Percentiles rank a stretch among this genome's conserved stretches.
Conservation (phyloP, 1,140 invertebrate genomes). For the Tetramorium alpestre region DNA sequence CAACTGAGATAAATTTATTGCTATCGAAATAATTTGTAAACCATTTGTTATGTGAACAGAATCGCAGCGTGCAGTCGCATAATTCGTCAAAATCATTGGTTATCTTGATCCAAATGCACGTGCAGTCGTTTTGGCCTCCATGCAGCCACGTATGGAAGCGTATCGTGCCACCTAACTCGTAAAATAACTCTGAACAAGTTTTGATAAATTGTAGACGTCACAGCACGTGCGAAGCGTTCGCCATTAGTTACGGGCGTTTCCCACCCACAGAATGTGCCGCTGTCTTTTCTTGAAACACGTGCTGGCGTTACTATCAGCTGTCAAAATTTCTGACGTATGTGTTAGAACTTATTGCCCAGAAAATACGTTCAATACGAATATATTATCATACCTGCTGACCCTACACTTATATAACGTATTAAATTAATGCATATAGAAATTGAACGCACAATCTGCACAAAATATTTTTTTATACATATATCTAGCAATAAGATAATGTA, state of each 20-base stretch:
- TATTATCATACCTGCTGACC: neutral
- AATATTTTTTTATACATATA: neutral
- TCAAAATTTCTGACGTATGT: constrained; percentile 74
- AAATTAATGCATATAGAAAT: neutral
- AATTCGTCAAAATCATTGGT: constrained; percentile 60
- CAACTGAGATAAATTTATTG: constrained; percentile 18
- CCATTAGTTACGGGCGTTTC: constrained; percentile 71
- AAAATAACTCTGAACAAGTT: constrained; percentile 75
- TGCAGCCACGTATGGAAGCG: constrained; percentile 49
- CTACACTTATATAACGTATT: neutral
- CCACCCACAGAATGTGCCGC: constrained; percentile 67
- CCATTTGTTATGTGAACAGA: constrained; percentile 20
- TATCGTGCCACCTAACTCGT: constrained; percentile 72
- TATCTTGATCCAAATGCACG: constrained; percentile 54
- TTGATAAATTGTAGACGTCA: constrained; percentile 75
- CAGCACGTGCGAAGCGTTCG: constrained; percentile 73
- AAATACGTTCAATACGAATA: constrained; percentile 28
- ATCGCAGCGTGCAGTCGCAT: constrained; percentile 31
- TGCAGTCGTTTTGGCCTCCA: constrained; percentile 47
- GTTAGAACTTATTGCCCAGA: constrained; percentile 63
- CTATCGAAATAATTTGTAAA: constrained; percentile 53
- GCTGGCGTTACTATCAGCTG: constrained; percentile 66
- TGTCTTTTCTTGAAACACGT: constrained; percentile 72
- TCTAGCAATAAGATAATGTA: neutral
- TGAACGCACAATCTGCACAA: neutral